Conservation (phyloP, 1,140 invertebrate genomes). For the Hyles vespertilio region DNA sequence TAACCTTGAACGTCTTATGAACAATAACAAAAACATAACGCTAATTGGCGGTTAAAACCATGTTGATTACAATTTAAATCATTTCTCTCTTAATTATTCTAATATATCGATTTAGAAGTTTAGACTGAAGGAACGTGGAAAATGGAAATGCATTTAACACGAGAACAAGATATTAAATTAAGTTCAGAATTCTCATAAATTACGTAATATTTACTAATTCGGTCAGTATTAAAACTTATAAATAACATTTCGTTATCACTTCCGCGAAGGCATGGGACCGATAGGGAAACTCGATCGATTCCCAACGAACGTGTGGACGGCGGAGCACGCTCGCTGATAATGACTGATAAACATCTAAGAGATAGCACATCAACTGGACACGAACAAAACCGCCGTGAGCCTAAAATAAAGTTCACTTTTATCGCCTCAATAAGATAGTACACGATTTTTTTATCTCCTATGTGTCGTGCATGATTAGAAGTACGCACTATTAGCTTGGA, state of each 20-base stretch:
- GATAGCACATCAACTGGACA: conserved; percentile 46
- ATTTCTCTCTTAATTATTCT: too few species aligned
- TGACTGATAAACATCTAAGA: conserved; percentile 52
- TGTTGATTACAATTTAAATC: too few species aligned
- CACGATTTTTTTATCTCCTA: conserved; percentile 49
- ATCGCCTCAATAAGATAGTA: conserved; percentile 51
- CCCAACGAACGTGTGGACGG: conserved; percentile 23
- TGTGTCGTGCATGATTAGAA: conserved; percentile 25
- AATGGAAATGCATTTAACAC: too few species aligned
- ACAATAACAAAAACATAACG: too few species aligned
- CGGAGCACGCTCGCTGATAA: conserved; percentile 54
- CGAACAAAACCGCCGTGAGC: conserved; percentile 31
- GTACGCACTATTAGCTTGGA: too few species aligned
- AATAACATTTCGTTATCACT: conserved; percentile 32
- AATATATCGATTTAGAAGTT: too few species aligned
- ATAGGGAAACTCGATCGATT: conserved; percentile 34
- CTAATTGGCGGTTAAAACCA: too few species aligned
- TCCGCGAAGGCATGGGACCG: conserved; percentile 19
- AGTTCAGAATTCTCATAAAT: too few species aligned
- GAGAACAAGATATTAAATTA: too few species aligned
- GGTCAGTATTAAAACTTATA: conserved; percentile 39
- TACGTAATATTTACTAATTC: conserved; percentile 20
- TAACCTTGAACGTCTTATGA: too few species aligned
- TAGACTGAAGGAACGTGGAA: too few species aligned
- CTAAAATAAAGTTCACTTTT: conserved; percentile 33